phyloP scores from a whole-genome alignment of 2,113 vertebrate species.

The Sinocyclocheilus grahami region DNA sequence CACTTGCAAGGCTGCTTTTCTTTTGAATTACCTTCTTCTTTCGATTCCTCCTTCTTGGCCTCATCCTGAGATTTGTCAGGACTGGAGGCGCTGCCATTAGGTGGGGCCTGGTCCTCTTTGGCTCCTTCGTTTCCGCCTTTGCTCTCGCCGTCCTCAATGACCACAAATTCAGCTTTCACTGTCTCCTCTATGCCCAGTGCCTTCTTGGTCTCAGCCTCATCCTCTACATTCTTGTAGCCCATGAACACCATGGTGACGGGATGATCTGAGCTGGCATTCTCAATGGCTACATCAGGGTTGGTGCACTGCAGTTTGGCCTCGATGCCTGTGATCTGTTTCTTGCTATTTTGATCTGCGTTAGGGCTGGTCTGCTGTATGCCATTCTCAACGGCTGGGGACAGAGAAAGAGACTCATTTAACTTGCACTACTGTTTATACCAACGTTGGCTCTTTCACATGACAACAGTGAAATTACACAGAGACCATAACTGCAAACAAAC shows the following conservation, averaged over 20 bases:
- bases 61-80: conserved; percentile 64
- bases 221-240: conserved; percentile 96
- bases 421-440: background rate
- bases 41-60: conserved; percentile 73
- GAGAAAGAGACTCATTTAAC: conserved; percentile 50
- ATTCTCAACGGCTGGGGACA: conserved; percentile 75
- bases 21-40: conserved; percentile 76
- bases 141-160: conserved; percentile 87
- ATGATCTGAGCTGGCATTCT: conserved; percentile 84
- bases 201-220: conserved; percentile 87
- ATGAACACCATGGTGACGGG: conserved; percentile 97
- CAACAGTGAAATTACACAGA: background rate
- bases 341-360: conserved; percentile 68
- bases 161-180: conserved; percentile 92
- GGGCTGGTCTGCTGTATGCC: conserved; percentile 82
- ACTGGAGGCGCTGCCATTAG: conserved; percentile 83
- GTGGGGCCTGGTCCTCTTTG: conserved; percentile 73
- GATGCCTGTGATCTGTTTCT: conserved; percentile 84
- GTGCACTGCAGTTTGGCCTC: conserved; percentile 80
- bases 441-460: background rate
- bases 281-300: conserved; percentile 69
- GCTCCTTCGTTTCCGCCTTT: conserved; percentile 72
- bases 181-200: conserved; percentile 86
- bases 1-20: conserved; percentile 92
- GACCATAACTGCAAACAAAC: background rate